These are phyloP conservation scores for Notothenia coriiceps DNA, from an alignment of 2,113 vertebrate genomes.

Conservation along the genomic window DNA sequence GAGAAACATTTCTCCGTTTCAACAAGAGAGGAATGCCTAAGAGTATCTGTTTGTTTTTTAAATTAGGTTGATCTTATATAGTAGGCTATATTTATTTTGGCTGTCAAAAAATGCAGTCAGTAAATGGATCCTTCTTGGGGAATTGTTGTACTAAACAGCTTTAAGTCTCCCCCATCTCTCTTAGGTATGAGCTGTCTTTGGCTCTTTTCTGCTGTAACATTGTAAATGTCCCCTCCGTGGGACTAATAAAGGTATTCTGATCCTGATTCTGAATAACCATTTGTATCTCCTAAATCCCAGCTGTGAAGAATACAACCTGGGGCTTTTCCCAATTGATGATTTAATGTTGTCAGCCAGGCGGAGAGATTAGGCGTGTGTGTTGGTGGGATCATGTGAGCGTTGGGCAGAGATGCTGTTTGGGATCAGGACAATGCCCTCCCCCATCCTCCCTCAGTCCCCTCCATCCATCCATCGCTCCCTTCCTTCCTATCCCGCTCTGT, in stretches of 20 bases:
- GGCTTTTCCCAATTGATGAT: conserved; percentile 51
- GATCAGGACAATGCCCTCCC: conserved; percentile 47
- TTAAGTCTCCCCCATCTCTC: conserved; percentile 17
- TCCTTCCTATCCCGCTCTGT: conserved; percentile 37
- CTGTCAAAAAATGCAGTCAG: not conserved
- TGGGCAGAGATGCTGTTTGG: conserved; percentile 26
- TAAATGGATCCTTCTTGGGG: conserved; percentile 11
- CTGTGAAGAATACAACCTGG: conserved; percentile 25
- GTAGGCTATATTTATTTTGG: conserved; percentile 5
- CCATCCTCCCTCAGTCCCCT: conserved; percentile 29
- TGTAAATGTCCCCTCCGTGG: too few relatives aligned
- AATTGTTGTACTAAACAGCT: conserved; percentile 15
- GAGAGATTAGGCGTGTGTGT: conserved; percentile 41
- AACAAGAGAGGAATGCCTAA: conserved; percentile 8
- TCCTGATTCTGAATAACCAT: not conserved
- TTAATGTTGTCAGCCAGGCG: conserved; percentile 46
- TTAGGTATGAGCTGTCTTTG: too few relatives aligned
- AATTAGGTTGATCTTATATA: not conserved
- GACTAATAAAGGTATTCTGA: too few relatives aligned
- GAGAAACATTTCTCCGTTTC: conserved; percentile 9
- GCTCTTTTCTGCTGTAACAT: too few relatives aligned
- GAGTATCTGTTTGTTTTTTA: not conserved
- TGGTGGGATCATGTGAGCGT: conserved; percentile 47
- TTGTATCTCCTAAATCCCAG: conserved; percentile 33
- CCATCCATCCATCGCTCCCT: conserved; percentile 35